Percentiles rank a stretch among this genome's conserved stretches.
Evolutionary conservation across 2,888 invertebrate species (phyloP).

Genomic region (Dromius quadrimaculatus): DNA sequence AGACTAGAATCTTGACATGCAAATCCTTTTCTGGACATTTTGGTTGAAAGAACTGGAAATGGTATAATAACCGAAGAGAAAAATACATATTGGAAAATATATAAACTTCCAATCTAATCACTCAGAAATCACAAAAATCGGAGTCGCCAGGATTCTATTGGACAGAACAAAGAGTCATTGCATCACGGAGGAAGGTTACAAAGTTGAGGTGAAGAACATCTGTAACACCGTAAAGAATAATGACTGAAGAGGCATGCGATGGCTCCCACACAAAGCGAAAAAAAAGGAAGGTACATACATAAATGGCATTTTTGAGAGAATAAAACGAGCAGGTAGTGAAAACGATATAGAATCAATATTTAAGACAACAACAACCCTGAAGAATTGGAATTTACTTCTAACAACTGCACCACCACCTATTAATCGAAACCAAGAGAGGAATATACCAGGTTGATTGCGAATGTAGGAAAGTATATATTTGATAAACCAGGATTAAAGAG

Average conservation of each 20-base stretch:
- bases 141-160: too few relatives aligned
- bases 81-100: too few relatives aligned
- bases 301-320: background rate
- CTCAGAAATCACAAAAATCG: too few relatives aligned
- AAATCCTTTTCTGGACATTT: too few relatives aligned
- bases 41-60: too few relatives aligned
- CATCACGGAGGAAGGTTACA: too few relatives aligned
- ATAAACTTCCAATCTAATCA: too few relatives aligned
- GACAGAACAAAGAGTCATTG: too few relatives aligned
- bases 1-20: too few relatives aligned
- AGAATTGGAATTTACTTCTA: background rate
- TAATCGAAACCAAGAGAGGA: background rate
- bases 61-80: too few relatives aligned
- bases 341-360: background rate
- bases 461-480: too few relatives aligned
- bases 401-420: background rate
- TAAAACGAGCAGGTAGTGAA: background rate
- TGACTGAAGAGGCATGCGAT: background rate
- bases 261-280: background rate
- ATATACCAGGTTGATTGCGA: background rate
- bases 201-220: background rate
- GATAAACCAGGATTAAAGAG: background rate
- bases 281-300: background rate
- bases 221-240: background rate
- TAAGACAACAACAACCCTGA: background rate